Evolutionary conservation across 2,888 invertebrate species (phyloP), one percentile per base, ranked within the genome.

Genomic region (Tinea semifulvella): DNA sequence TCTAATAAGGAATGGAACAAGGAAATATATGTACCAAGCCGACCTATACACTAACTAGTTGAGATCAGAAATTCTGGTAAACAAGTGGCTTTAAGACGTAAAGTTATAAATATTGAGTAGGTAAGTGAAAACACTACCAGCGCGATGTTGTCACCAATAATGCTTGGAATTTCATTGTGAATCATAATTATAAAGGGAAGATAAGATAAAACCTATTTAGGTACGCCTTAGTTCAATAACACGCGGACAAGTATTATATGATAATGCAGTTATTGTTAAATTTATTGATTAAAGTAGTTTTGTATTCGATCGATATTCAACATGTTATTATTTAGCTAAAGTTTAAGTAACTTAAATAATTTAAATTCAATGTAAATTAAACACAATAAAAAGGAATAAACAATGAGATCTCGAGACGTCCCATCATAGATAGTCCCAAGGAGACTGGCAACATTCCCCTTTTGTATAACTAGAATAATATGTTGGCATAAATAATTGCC

Each of bases 151-250:
- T 2, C 11, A 40, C 13, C 11, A 40, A 22, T 11, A 40, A 40
- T 40, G 40, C 36, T 18, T 11, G 40, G 51, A 50, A 49, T 51
- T 28, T 43, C 13, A 49, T 49, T 53, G 56, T 54, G 59, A 62
- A 65, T 61, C 63, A 59, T 65, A 64, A 65, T 63, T 67, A 66
- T 64, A 60, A 46, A 47, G 48, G 56, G 54, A 52, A 57, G 75
- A 77, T 77, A 77, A 76, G 74, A 74, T 77, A 74, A 60, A 6
- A 40, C 40, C 40, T 18, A 38, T 38, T 38, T 31, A 31, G 36
- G 16, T 18, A 36, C 18, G 36, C 50, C 58, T 60, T 61, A 63
- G 68, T 73, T 73, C 70, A 75, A 69, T 72, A 73, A 66, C 71
- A 22, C 18, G 36, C 18, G 36, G 36, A 17, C 36, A 36, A 36